Evolutionary conservation across 2,888 invertebrate species (phyloP).

Genomic region (Catocala nupta): DNA sequence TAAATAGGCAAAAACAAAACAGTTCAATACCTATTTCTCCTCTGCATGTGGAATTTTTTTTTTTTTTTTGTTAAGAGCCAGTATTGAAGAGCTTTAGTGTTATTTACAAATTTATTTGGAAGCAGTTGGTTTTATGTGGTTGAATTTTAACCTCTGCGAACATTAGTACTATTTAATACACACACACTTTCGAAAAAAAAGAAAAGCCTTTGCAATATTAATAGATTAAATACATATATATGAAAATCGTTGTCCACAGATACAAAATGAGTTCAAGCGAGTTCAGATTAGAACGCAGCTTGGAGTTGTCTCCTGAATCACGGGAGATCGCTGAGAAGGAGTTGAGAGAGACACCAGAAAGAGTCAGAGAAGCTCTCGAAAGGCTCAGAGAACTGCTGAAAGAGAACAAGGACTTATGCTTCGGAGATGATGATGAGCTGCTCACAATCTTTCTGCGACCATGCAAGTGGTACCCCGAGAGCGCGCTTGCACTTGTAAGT

Average conservation of each 20-base stretch:
- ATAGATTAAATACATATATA: neutral
- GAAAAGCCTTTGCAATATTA: too few species aligned
- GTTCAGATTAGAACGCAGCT: conserved; percentile 88
- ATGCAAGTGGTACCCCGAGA: conserved; percentile 94
- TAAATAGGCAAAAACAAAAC: too few species aligned
- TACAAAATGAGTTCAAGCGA: conserved; percentile 75
- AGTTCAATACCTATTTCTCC: too few species aligned
- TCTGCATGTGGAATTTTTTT: too few species aligned
- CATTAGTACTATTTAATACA: too few species aligned
- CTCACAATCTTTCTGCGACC: conserved; percentile 93
- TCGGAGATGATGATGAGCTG: conserved; percentile 92
- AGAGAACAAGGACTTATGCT: conserved; percentile 90
- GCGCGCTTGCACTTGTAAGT: conserved; percentile 92
- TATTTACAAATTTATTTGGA: too few species aligned
- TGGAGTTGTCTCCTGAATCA: conserved; percentile 88
- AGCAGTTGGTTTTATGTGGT: too few species aligned
- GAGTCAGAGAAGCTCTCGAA: conserved; percentile 87
- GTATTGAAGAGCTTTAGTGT: too few species aligned
- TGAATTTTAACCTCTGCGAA: too few species aligned
- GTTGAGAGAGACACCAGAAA: conserved; percentile 91
- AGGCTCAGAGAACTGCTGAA: conserved; percentile 89
- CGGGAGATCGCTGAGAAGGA: conserved; percentile 88
- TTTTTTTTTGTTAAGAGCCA: too few species aligned
- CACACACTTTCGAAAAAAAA: too few species aligned
- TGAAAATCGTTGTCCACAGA: conserved; percentile 50